Base-by-base conservation (phyloP, 2,888 invertebrate genomes). In the Pasiphila rectangulata region DNA sequence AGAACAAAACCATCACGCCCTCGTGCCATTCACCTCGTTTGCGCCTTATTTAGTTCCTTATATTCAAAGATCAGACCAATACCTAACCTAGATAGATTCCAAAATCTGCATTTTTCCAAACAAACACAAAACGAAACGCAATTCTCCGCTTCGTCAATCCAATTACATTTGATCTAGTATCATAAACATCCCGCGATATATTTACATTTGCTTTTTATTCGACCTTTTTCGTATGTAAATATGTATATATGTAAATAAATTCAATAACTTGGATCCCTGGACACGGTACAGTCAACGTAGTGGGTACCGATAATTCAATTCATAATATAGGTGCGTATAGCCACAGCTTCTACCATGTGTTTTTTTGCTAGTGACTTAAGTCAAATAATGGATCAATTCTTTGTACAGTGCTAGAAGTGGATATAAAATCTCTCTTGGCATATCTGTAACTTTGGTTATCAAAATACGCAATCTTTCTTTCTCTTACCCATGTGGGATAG, bases 241-340 rank as follows among this genome's bases (percentile, higher is more conserved):
- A 67, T 64, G 63, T 65, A 52, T 53, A 27, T 65, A 75, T 75
- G 76, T 75, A 76, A 76, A 77, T 77, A 75, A 72, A 77, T 76
- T 77, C 75, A 75, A 76, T 77, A 77, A 76, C 63, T 68, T 57
- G 38, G 62, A 50, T 63, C 71, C 61, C 63, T 69, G 72, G 73
- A 75, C 75, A 69, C 59, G 51, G 50, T 43, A 54, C 56, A 64
- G 74, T 69, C 73, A 70, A 67, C 58, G 64, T 58, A 63, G 60
- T 62, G 64, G 64, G 61, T 63, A 48, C 56, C 64, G 64, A 74
- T 77, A 75, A 77, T 75, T 73, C 72, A 73, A 76, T 77, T 71
- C 75, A 72, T 69, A 37, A 46, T 39, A 34, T 37, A 30, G 32
- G 17, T 32, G 10, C 32, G 17, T 16, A 17, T 7, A n/a, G 16